Evolutionary conservation across 2,797 vertebrate genomes (phyloP).

Genomic region (Poecilia wingei): DNA sequence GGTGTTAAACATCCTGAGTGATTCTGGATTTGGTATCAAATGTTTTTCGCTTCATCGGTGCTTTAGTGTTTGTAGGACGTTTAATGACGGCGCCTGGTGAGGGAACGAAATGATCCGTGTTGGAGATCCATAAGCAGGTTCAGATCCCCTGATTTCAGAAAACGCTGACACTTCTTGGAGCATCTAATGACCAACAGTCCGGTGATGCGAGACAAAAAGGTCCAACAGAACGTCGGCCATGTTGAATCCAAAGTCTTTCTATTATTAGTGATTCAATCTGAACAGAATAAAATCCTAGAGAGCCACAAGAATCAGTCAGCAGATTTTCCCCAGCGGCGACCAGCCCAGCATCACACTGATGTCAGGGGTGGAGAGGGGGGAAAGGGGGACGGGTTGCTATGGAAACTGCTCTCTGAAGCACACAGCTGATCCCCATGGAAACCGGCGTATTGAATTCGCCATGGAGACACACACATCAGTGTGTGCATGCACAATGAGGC

Average conservation of each 20-base stretch:
- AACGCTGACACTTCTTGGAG: background rate
- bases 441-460: slow-evolving; percentile 73
- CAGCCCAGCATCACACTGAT: slow-evolving; percentile 25
- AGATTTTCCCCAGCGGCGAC: slow-evolving; percentile 7
- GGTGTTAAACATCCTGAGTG: background rate
- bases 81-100: background rate
- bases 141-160: background rate
- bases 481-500: slow-evolving; percentile 1
- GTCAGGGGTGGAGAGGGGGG: slow-evolving; percentile 22
- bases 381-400: slow-evolving; percentile 69
- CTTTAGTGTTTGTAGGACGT: too few relatives aligned
- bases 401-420: slow-evolving; percentile 79
- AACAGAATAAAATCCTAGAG: slow-evolving; percentile 2
- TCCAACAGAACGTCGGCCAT: background rate
- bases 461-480: slow-evolving; percentile 57
- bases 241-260: background rate
- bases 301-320: background rate
- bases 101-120: background rate
- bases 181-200: background rate
- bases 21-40: too few relatives aligned
- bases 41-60: too few relatives aligned
- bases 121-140: background rate
- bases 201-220: background rate
- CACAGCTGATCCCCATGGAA: slow-evolving; percentile 78
- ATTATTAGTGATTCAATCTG: too few relatives aligned